Percentiles rank a stretch among this genome's conserved stretches.
These are phyloP conservation scores for Cossypha niveicapilla DNA, from an alignment of 2,797 vertebrate genomes.

Conservation along the genomic window DNA sequence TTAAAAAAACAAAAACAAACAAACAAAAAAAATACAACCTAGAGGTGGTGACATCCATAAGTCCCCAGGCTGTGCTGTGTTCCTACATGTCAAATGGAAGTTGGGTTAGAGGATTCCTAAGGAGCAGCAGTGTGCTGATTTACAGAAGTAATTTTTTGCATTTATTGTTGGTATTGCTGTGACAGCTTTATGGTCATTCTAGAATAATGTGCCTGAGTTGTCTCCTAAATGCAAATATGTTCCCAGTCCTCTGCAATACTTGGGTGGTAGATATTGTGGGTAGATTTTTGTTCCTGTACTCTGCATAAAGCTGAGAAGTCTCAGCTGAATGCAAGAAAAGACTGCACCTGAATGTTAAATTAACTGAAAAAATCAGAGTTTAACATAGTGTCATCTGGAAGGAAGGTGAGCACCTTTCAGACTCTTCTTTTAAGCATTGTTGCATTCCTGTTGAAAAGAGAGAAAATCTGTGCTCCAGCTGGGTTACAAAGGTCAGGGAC, in stretches of 20 bases:
- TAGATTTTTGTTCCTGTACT: neutral
- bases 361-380: neutral
- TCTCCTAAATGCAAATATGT: neutral
- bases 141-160: neutral
- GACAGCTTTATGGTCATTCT: neutral
- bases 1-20: neutral
- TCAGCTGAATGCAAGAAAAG: neutral
- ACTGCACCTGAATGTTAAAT: neutral
- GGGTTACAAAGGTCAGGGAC: neutral
- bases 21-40: too few species aligned
- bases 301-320: neutral
- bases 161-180: neutral
- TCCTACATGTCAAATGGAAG: neutral
- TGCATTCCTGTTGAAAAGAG: neutral
- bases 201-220: neutral
- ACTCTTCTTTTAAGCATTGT: neutral
- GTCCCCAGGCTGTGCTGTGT: neutral
- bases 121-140: neutral
- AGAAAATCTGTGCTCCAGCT: neutral
- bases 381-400: neutral
- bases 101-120: neutral
- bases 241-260: neutral
- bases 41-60: neutral
- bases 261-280: neutral
- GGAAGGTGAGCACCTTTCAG: neutral